Conservation (phyloP, 2,888 invertebrate species). For the Erynnis tages region DNA sequence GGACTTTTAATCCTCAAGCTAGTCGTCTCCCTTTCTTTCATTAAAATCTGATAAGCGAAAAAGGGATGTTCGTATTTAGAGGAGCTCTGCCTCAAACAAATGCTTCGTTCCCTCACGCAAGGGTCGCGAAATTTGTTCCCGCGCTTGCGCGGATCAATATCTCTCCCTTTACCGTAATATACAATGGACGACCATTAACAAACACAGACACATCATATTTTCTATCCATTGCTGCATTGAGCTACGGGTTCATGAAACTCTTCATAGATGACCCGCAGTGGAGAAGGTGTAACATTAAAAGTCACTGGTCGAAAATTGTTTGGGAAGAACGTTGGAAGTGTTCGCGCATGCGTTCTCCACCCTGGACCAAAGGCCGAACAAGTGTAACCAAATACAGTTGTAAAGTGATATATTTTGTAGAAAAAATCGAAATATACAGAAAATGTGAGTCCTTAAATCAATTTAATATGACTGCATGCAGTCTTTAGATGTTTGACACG, state of each 20-base stretch:
- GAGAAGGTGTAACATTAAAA: slow-evolving; percentile 13
- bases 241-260: too few species aligned
- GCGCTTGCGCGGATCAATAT: slow-evolving; percentile 78
- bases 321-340: slow-evolving; percentile 42
- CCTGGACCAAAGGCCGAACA: slow-evolving; percentile 62
- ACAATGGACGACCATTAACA: neutral
- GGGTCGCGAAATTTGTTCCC: slow-evolving; percentile 44
- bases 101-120: slow-evolving; percentile 40
- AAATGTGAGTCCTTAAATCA: slow-evolving; percentile 54
- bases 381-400: slow-evolving; percentile 61
- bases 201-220: neutral
- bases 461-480: neutral
- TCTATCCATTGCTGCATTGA: slow-evolving; percentile 42
- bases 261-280: slow-evolving; percentile 41
- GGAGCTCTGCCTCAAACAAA: slow-evolving; percentile 36
- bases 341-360: slow-evolving; percentile 71
- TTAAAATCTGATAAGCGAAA: slow-evolving; percentile 29
- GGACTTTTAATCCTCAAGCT: neutral
- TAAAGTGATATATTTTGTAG: slow-evolving; percentile 65
- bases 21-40: slow-evolving; percentile 20
- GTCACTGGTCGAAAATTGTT: slow-evolving; percentile 37
- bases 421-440: slow-evolving; percentile 47
- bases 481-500: too few species aligned
- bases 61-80: slow-evolving; percentile 36
- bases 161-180: slow-evolving; percentile 40